A percentile compares a stretch with the other conserved stretches of the same genome.
Evolutionary conservation across 2,888 invertebrate genomes (phyloP).

Genomic region (Panopea generosa): DNA sequence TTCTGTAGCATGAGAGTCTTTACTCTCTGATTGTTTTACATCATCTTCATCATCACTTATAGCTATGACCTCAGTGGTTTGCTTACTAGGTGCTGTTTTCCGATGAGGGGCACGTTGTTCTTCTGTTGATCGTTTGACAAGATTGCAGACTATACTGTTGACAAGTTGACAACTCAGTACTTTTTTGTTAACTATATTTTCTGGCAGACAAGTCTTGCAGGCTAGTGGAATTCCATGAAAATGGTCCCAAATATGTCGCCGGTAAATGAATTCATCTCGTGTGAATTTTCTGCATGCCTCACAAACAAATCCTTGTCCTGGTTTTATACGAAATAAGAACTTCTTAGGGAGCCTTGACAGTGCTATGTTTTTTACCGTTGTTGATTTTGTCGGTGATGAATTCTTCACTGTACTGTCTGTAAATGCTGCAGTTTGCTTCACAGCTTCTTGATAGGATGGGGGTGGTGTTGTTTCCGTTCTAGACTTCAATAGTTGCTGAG

Average conservation of each 20-base stretch:
- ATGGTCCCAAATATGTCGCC: conserved; percentile 70
- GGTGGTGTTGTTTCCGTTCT: no score
- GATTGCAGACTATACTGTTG: conserved; percentile 47
- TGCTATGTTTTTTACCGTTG: neutral
- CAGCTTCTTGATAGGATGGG: no score
- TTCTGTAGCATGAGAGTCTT: conserved; percentile 24
- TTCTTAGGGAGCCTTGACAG: conserved; percentile 17
- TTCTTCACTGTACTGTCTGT: no score
- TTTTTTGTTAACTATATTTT: conserved; percentile 28
- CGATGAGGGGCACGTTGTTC: neutral
- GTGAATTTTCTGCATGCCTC: conserved; percentile 60
- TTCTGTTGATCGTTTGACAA: conserved; percentile 31
- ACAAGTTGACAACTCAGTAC: conserved; percentile 42
- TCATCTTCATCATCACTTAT: conserved; percentile 64
- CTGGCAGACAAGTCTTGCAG: conserved; percentile 40
- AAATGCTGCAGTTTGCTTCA: no score
- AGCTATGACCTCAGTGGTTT: conserved; percentile 50
- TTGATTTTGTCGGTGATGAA: no score
- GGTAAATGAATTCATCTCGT: conserved; percentile 59
- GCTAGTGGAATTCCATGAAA: conserved; percentile 51
- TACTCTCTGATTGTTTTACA: neutral
- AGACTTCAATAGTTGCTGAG: no score
- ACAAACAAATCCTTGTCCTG: conserved; percentile 58
- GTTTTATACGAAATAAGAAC: conserved; percentile 49
- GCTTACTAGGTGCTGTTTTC: conserved; percentile 1